Percentiles rank a stretch among this genome's conserved stretches.
Conservation (phyloP, 2,113 vertebrate species). For the Bucco capensis region DNA sequence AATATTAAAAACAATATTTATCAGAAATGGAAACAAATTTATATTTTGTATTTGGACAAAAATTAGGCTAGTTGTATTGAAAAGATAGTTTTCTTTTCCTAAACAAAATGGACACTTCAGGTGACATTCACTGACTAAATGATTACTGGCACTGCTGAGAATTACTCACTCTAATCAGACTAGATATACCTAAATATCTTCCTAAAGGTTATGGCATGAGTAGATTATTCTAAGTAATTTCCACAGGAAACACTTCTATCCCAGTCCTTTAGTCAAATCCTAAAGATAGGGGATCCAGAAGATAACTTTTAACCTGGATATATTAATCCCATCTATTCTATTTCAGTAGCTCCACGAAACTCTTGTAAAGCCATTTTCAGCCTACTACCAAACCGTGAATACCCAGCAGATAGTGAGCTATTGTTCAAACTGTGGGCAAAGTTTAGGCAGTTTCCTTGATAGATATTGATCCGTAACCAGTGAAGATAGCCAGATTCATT, state of each 20-base stretch:
- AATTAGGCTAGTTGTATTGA: background rate
- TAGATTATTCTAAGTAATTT: background rate
- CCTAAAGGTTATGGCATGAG: background rate
- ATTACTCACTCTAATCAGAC: background rate
- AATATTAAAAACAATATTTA: background rate
- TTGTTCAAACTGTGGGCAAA: background rate
- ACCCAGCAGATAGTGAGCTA: background rate
- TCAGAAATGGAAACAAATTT: background rate
- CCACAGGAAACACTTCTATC: background rate
- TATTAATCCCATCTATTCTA: background rate
- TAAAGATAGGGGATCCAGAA: background rate
- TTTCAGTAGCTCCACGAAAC: background rate
- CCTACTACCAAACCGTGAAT: background rate
- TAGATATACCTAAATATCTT: background rate
- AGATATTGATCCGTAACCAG: background rate
- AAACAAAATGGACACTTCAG: background rate
- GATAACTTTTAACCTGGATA: background rate
- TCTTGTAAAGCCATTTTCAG: background rate
- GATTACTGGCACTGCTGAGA: background rate
- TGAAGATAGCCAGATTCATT: background rate
- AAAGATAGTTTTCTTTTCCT: background rate
- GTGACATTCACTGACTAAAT: background rate
- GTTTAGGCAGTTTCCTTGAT: background rate
- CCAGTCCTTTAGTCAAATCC: background rate
- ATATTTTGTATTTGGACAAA: background rate